A percentile compares a stretch with the other conserved stretches of the same genome.
These are phyloP conservation scores for Pterocles orientalis DNA, from an alignment of 2,113 vertebrate species.

Conservation along the genomic window DNA sequence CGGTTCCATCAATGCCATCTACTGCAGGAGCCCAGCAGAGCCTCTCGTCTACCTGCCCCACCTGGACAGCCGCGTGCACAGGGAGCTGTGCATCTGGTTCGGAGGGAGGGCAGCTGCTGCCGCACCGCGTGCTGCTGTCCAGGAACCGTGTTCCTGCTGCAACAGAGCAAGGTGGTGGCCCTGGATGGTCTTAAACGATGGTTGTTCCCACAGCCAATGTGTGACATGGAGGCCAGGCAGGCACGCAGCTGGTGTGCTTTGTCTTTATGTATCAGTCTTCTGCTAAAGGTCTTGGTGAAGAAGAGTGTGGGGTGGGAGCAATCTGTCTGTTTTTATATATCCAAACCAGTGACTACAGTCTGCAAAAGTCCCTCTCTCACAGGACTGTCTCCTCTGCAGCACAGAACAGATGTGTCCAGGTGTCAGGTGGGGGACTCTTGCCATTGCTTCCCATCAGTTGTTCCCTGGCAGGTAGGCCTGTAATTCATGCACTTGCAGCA, in stretches of 20 bases:
- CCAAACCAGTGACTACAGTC: not conserved
- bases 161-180: slow-evolving; percentile 9
- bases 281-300: not conserved
- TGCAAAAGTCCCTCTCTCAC: not conserved
- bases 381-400: not conserved
- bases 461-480: not conserved
- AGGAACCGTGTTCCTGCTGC: not conserved
- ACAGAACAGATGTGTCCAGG: not conserved
- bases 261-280: not conserved
- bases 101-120: slow-evolving; percentile 65
- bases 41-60: slow-evolving; percentile 10
- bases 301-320: not conserved
- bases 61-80: slow-evolving; percentile 3
- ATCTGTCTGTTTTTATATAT: not conserved
- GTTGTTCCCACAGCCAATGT: not conserved
- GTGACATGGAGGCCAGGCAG: not conserved
- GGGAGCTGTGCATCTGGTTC: slow-evolving; percentile 78
- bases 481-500: not conserved
- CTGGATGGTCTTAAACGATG: not conserved
- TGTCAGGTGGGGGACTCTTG: not conserved
- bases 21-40: not conserved
- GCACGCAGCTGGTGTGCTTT: no score
- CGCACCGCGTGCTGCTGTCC: not conserved
- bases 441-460: not conserved
- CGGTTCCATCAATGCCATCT: not conserved